These are phyloP conservation scores for Dorcus hopei DNA, from an alignment of 2,888 invertebrate genomes.

Conservation along the genomic window DNA sequence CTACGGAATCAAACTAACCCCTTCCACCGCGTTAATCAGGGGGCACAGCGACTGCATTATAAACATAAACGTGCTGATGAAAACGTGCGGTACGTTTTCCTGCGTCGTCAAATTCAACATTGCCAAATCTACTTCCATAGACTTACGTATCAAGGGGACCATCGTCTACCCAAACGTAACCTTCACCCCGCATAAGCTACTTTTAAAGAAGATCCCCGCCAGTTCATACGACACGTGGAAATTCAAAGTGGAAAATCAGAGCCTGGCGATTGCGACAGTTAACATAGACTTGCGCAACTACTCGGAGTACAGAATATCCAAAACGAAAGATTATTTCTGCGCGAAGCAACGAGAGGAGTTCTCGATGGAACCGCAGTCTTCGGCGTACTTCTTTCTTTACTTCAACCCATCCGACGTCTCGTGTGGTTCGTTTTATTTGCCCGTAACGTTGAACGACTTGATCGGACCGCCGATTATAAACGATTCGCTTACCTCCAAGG, in stretches of 20 bases:
- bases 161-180: slow-evolving; percentile 10
- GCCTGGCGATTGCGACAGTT: neutral
- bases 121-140: neutral
- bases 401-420: slow-evolving; percentile 3
- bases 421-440: slow-evolving; percentile 1
- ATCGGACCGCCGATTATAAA: slow-evolving; percentile 1
- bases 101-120: slow-evolving; percentile 1
- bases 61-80: neutral
- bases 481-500: slow-evolving; percentile 1
- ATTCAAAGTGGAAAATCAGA: slow-evolving; percentile 6
- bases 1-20: neutral
- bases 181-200: neutral
- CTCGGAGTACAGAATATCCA: slow-evolving; percentile 4
- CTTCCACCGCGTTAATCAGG: neutral
- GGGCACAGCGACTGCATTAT: slow-evolving; percentile 3
- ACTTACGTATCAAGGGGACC: slow-evolving; percentile 3
- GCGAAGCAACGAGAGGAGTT: neutral
- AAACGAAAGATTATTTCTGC: neutral
- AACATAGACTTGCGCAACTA: slow-evolving; percentile 7
- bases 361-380: neutral
- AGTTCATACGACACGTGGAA: neutral
- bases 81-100: slow-evolving; percentile 1
- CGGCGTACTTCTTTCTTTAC: slow-evolving; percentile 2
- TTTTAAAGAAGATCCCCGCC: slow-evolving; percentile 10
- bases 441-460: slow-evolving; percentile 6